These are phyloP conservation scores for Xenopus tropicalis DNA, from an alignment of 2,113 vertebrate genomes.

Conservation along the genomic window DNA sequence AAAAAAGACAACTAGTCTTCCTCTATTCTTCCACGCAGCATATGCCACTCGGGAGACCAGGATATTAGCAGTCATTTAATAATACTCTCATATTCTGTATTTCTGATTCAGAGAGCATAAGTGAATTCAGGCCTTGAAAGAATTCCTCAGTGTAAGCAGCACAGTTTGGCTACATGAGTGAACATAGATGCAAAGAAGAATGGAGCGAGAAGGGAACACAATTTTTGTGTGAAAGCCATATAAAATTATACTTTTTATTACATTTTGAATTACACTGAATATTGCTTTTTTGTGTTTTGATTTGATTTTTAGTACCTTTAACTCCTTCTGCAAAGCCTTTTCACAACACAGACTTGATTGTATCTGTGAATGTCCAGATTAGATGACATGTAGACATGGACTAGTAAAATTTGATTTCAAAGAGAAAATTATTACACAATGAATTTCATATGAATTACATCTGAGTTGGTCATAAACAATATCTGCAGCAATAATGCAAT, in stretches of 20 bases:
- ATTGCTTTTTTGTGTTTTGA: neutral
- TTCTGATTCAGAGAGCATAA: neutral
- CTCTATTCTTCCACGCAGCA: neutral
- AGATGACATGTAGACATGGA: too few species aligned
- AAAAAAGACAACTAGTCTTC: neutral
- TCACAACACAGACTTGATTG: too few species aligned
- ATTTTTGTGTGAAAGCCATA: neutral
- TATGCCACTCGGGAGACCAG: neutral
- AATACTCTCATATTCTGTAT: neutral
- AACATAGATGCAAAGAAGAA: neutral
- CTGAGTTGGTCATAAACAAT: too few species aligned
- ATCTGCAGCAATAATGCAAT: too few species aligned
- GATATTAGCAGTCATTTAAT: conserved; percentile 4
- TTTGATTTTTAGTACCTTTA: neutral
- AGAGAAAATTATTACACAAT: too few species aligned
- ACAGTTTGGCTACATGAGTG: neutral
- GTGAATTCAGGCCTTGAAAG: neutral
- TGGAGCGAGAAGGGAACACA: too few species aligned
- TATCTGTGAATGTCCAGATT: too few species aligned
- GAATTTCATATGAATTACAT: too few species aligned
- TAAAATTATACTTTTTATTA: neutral
- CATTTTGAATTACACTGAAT: neutral
- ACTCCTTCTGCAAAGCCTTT: too few species aligned
- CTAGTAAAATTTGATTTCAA: too few species aligned
- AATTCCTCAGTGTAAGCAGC: neutral